Percentiles rank a stretch among this genome's conserved stretches.
These are phyloP conservation scores for Colaptes auratus DNA, from an alignment of 2,113 vertebrate species.

Conservation along the genomic window DNA sequence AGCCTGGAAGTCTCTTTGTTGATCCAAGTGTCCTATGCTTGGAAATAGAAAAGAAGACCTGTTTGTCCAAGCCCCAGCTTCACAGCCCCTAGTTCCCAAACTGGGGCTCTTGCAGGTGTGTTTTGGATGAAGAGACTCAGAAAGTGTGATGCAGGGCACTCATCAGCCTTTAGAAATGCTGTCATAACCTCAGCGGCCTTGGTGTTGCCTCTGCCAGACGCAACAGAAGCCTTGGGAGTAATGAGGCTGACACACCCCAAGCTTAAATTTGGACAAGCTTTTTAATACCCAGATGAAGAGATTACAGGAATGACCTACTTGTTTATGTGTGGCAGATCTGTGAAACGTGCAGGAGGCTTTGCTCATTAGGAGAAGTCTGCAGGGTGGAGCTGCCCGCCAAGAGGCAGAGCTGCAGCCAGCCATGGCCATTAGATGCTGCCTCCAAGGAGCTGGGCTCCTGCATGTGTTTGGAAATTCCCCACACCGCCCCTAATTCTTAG, in stretches of 20 bases:
- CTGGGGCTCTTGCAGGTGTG: background rate
- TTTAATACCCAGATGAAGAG: slow-evolving; percentile 62
- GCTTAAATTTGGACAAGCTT: slow-evolving; percentile 62
- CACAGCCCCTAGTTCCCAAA: background rate
- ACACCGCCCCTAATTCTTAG: background rate
- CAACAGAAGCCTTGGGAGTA: background rate
- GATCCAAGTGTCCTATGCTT: rapidly evolving
- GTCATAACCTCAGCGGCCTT: background rate
- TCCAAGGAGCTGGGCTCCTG: background rate
- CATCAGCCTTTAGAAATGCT: background rate
- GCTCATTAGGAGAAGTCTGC: slow-evolving; percentile 13
- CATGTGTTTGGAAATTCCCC: background rate
- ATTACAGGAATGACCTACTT: slow-evolving; percentile 70
- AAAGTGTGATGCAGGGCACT: background rate
- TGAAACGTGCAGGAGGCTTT: slow-evolving; percentile 36
- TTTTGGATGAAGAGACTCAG: background rate
- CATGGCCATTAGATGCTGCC: background rate
- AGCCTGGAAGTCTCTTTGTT: background rate
- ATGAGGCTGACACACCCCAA: slow-evolving; percentile 53
- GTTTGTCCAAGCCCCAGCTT: background rate
- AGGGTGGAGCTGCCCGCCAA: background rate
- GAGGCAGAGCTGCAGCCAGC: background rate
- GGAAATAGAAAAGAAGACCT: background rate
- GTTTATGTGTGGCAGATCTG: background rate
- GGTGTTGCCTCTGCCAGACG: background rate